These are phyloP conservation scores for Xanthorhoe designata DNA, from an alignment of 2,888 invertebrate genomes.

Conservation along the genomic window DNA sequence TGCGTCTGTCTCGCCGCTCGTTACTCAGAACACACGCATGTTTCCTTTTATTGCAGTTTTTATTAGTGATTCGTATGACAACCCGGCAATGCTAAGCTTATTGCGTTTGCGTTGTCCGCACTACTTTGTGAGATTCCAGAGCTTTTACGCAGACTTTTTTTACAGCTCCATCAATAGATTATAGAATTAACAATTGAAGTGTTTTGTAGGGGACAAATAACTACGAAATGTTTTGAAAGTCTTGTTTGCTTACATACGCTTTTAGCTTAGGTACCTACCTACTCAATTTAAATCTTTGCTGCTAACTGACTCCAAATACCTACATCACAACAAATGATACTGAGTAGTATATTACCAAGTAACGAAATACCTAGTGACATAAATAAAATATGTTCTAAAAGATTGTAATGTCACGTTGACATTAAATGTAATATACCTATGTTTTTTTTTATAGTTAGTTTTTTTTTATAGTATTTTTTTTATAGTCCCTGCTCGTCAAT, in stretches of 20 bases:
- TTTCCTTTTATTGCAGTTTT: conserved; percentile 44
- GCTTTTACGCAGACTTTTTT: conserved; percentile 15
- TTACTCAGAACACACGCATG: conserved; percentile 46
- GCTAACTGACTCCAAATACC: not conserved
- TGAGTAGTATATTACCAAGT: no score
- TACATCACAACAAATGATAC: no score
- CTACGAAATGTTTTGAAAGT: conserved; percentile 2
- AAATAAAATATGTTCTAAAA: no score
- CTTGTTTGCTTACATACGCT: conserved; percentile 16
- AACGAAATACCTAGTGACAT: no score
- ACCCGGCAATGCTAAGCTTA: conserved; percentile 19
- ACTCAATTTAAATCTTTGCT: not conserved
- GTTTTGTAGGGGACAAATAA: conserved; percentile 10
- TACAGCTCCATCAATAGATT: conserved; percentile 18
- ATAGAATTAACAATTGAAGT: conserved; percentile 6
- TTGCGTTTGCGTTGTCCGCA: conserved; percentile 19
- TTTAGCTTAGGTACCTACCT: not conserved
- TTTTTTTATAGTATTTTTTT: no score
- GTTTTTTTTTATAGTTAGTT: no score
- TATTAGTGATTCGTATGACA: conserved; percentile 38
- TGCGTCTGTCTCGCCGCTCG: conserved; percentile 49
- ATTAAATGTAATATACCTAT: no score
- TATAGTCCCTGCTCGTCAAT: no score
- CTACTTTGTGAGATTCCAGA: conserved; percentile 7
- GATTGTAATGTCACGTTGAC: no score